Evolutionary conservation across 2,113 vertebrate species (phyloP), one percentile per base, ranked within the genome.

Genomic region (Parotia lawesii): DNA sequence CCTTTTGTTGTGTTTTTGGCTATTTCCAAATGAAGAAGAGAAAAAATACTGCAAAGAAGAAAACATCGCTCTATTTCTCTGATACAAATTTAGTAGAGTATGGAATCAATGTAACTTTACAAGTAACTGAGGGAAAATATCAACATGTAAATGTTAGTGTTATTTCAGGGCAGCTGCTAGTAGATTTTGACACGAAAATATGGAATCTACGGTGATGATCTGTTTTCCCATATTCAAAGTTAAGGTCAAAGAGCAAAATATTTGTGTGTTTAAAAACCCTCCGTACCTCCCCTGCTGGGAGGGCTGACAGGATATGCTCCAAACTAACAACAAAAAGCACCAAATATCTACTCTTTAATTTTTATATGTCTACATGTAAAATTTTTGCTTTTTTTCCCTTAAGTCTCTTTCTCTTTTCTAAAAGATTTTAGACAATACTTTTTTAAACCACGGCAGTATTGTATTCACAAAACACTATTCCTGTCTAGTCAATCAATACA

Each of bases 301-400:
- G 11, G 10, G 15, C 16, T 42, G 17, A 65, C 16, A 93, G 57
- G 25, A 4, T 71, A 48, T 56, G 35, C 40, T 75, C n/a, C 40
- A 89, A 75, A 61, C 7, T 28, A 65, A 57, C 3, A 72, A 42
- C 27, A 29, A 66, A 73, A 48, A 1, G 1, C 1, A 1, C 1
- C 12, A 69, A 70, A 84, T 70, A 42, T 20, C 2, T 15, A 51
- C 11, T 28, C 17, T 44, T 51, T 12, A 15, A 33, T 69, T 87
- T 77, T 87, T 57, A n/a, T 28, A 62, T 0, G 0, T 51, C 25
- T 15, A 8, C 14, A 60, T 25, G 5, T 7, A 61, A 15, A 42
- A 76, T 10, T n/a, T 53, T 58, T 75, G 23, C 2, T 3, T 20
- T 33, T 48, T 57, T 65, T 45, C 25, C 6, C 12, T 11, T 71